Evolutionary conservation across 2,797 vertebrate genomes (phyloP).

Genomic region (Leptodactylus fallax): DNA sequence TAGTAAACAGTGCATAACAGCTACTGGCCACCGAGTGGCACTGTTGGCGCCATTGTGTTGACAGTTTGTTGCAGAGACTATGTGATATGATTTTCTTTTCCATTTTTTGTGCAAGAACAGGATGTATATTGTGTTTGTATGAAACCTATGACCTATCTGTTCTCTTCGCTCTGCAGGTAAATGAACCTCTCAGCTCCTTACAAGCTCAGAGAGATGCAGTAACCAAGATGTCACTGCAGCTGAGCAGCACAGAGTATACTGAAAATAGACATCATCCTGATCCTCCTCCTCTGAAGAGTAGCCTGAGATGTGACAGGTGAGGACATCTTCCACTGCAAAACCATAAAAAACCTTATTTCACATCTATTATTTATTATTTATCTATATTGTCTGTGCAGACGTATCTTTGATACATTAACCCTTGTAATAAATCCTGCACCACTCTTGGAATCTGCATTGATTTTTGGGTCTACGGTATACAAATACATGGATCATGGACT

Average conservation of each 20-base stretch:
- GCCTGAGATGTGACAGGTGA: conserved; percentile 72
- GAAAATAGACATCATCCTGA: conserved; percentile 2
- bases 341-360: not conserved
- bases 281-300: conserved; percentile 68
- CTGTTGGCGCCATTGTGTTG: not conserved
- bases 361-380: no score
- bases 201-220: conserved; percentile 88
- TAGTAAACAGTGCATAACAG: not conserved
- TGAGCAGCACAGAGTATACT: conserved; percentile 83
- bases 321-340: conserved; percentile 45
- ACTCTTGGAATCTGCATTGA: no score
- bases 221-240: conserved; percentile 90
- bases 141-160: not conserved
- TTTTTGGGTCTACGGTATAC: no score
- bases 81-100: not conserved
- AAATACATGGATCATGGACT: no score
- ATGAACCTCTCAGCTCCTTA: conserved; percentile 75
- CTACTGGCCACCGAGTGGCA: conserved; percentile 5
- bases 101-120: not conserved
- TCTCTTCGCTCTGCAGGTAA: not conserved
- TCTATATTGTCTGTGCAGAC: not conserved
- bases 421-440: no score
- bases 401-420: not conserved
- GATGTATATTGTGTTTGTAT: not conserved
- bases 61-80: not conserved